Conservation (phyloP, 2,797 vertebrate genomes). For the Bufotes viridis region DNA sequence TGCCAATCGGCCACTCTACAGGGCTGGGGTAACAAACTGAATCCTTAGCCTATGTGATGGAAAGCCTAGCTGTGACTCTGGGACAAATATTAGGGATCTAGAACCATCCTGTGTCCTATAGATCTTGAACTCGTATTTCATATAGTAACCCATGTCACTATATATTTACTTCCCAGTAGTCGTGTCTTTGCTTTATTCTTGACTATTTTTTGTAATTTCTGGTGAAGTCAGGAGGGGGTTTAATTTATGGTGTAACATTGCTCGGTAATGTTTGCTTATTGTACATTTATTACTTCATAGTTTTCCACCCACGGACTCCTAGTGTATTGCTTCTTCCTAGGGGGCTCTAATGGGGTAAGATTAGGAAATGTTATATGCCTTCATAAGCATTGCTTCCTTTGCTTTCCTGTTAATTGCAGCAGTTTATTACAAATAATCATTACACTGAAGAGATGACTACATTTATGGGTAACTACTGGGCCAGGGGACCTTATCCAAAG, state of each 20-base stretch:
- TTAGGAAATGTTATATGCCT: conserved; percentile 29
- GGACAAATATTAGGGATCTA: background rate
- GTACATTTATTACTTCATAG: conserved; percentile 48
- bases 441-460: conserved; percentile 5
- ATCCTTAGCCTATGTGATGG: background rate
- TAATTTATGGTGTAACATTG: background rate
- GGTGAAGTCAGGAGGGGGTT: background rate
- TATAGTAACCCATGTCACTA: background rate
- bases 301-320: conserved; percentile 15
- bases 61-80: background rate
- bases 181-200: background rate
- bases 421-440: conserved; percentile 14
- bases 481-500: background rate
- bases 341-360: conserved; percentile 23
- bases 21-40: background rate
- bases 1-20: background rate
- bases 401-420: conserved; percentile 6
- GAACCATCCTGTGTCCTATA: background rate
- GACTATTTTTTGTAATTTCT: background rate
- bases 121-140: background rate
- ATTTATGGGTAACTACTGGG: conserved; percentile 1
- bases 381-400: conserved; percentile 7
- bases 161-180: background rate
- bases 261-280: background rate
- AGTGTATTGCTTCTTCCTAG: conserved; percentile 18